These are phyloP conservation scores for Penaeus vannamei DNA, from an alignment of 1,140 invertebrate genomes.

Conservation along the genomic window DNA sequence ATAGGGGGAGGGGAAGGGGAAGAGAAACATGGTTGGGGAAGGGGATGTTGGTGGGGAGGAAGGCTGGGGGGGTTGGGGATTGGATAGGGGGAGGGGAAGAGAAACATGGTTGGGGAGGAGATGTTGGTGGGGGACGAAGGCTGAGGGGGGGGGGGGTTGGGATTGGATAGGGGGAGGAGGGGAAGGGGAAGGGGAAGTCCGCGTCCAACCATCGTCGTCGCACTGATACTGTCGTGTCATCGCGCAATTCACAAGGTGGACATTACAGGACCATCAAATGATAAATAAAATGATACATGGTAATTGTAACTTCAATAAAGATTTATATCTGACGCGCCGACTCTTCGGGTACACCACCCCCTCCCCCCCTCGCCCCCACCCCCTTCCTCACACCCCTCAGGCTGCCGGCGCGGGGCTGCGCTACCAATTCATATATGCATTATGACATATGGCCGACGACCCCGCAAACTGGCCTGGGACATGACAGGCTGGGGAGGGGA, in stretches of 20 bases:
- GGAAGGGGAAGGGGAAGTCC: too few relatives aligned
- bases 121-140: too few relatives aligned
- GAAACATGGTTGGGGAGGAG: too few relatives aligned
- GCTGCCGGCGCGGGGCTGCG: neutral
- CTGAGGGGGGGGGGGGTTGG: too few relatives aligned
- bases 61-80: too few relatives aligned
- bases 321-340: slow-evolving; percentile 42
- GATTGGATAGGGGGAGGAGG: too few relatives aligned
- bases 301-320: slow-evolving; percentile 46
- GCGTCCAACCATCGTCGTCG: too few relatives aligned
- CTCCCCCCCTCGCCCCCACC: neutral
- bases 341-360: neutral
- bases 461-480: slow-evolving; percentile 22
- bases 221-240: slow-evolving; percentile 27
- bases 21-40: too few relatives aligned
- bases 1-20: too few relatives aligned
- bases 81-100: too few relatives aligned
- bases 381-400: neutral
- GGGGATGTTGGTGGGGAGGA: too few relatives aligned
- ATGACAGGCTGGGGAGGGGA: neutral
- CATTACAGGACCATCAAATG: slow-evolving; percentile 53
- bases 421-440: slow-evolving; percentile 43
- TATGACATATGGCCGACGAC: slow-evolving; percentile 38
- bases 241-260: slow-evolving; percentile 36
- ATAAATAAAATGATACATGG: slow-evolving; percentile 53